phyloP scores from a whole-genome alignment of 1,140 invertebrate genomes.

The Trigoniulus corallinus region DNA sequence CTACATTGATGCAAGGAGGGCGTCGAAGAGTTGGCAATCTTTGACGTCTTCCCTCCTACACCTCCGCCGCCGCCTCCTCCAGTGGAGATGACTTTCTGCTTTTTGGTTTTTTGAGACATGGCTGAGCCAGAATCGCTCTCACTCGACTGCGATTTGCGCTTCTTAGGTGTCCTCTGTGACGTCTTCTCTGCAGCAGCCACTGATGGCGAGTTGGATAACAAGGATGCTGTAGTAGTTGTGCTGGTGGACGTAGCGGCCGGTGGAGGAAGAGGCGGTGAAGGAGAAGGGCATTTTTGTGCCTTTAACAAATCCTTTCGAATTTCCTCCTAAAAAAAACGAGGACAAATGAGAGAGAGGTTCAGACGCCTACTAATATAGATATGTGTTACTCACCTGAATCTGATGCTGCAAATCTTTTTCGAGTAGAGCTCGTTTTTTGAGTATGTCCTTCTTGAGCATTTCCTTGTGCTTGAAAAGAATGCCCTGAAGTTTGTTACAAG shows the following conservation, averaged over 20 bases:
- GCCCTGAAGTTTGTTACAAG: slow-evolving; percentile 21
- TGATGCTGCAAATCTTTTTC: slow-evolving; percentile 82
- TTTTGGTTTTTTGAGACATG: slow-evolving; percentile 16
- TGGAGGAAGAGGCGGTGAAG: too few relatives aligned
- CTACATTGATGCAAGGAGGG: neutral
- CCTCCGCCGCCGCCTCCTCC: slow-evolving; percentile 11
- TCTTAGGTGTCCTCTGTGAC: slow-evolving; percentile 9
- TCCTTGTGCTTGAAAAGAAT: slow-evolving; percentile 69
- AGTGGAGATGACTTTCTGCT: slow-evolving; percentile 24
- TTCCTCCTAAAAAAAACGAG: slow-evolving; percentile 6
- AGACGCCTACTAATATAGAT: too few relatives aligned
- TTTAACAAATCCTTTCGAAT: neutral
- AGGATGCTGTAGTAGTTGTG: neutral
- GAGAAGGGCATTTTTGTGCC: slow-evolving; percentile 7
- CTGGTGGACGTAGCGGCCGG: slow-evolving; percentile 1
- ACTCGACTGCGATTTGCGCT: slow-evolving; percentile 10
- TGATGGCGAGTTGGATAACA: slow-evolving; percentile 3
- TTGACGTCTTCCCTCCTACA: neutral
- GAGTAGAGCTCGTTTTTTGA: slow-evolving; percentile 69
- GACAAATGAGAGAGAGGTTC: neutral
- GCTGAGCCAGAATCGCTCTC: slow-evolving; percentile 8
- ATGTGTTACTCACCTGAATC: slow-evolving; percentile 47
- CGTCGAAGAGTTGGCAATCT: neutral
- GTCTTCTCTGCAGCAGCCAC: slow-evolving; percentile 5
- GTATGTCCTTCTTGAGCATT: slow-evolving; percentile 79